phyloP scores from a whole-genome alignment of 35 echinoderm and acorn worm species.

The Heliocidaris erythrogramma region DNA sequence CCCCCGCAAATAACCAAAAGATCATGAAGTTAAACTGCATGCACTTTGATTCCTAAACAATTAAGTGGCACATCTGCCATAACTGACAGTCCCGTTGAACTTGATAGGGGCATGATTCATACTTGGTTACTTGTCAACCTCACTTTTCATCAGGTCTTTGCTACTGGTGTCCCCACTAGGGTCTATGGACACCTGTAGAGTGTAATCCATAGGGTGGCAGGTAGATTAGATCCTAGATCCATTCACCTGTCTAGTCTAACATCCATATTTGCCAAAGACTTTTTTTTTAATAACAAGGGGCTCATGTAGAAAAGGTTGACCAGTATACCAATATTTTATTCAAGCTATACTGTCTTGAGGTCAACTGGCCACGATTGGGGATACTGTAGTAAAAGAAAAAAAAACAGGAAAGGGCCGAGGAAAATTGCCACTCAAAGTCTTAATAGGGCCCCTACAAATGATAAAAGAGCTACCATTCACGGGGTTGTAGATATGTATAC shows the following conservation, averaged over 20 bases:
- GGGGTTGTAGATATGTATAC: too few species aligned
- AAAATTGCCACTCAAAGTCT: too few species aligned
- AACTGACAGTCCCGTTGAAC: not conserved
- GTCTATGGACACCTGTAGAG: not conserved
- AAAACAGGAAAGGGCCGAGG: too few species aligned
- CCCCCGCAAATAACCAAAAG: not conserved
- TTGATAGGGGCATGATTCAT: constrained; percentile 10
- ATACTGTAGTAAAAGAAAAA: too few species aligned
- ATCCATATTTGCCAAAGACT: not conserved
- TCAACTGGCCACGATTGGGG: too few species aligned
- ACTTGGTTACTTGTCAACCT: constrained; percentile 16
- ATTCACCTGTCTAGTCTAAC: constrained; percentile 10
- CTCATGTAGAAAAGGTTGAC: not conserved
- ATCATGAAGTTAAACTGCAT: not conserved
- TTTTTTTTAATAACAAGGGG: not conserved
- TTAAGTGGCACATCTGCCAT: constrained; percentile 15
- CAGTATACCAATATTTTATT: not conserved
- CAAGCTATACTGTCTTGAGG: too few species aligned
- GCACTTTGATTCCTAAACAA: not conserved
- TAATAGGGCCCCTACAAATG: too few species aligned
- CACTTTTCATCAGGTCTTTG: constrained; percentile 3
- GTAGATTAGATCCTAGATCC: not conserved
- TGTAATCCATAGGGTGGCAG: not conserved
- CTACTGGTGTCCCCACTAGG: not conserved
- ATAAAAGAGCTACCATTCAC: too few species aligned